Base-by-base conservation (phyloP, 2,797 vertebrate species). In the Enteromius treurensis region DNA sequence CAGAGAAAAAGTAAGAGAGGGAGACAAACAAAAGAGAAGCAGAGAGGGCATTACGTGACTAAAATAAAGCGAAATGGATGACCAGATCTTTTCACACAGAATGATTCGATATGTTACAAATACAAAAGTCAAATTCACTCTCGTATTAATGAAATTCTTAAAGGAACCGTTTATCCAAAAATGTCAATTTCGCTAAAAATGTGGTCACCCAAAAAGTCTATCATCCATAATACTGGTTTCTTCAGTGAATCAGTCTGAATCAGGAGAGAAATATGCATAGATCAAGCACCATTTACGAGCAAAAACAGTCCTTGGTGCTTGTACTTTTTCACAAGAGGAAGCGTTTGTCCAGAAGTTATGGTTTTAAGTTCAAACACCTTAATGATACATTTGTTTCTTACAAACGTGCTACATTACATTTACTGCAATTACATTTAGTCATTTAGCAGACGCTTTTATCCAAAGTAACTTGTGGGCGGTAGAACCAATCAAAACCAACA, bases 1-100 rank as follows among this genome's bases (percentile, higher is more conserved):
- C 62, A 81, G 73, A 82, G 70, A 80, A 62, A 76, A 34, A 37
- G 8, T 29, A 19, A 51, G 58, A 71, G 3, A 49, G 34, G 53
- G 11, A 68, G 14, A 74, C 8, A 67, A 23, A 75, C 58, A 26
- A 67, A 2, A 77, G 11, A 70, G 6, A 77, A 53, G 21, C 5
- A 75, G 26, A 64, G 1, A 3, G 3, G 5, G 29, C 10, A 51
- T 51, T 53, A 26, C 49, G 9, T 64, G 8, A 74, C 40, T 40
- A 15, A n/a, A 19, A 29, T 60, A 45, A 60, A 71, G 23, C 45
- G 4, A 42, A 70, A 80, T 29, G 5, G 2, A 37, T 29, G 32
- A 74, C 14, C 14, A 49, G 9, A 74, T 34, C 19, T 73, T 21
- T 23, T 42, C 29, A 19, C 4, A 5, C 23, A 55, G 55, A 68